These are phyloP conservation scores for Rhodophaea formosa DNA, from an alignment of 2,888 invertebrate genomes.

Conservation along the genomic window DNA sequence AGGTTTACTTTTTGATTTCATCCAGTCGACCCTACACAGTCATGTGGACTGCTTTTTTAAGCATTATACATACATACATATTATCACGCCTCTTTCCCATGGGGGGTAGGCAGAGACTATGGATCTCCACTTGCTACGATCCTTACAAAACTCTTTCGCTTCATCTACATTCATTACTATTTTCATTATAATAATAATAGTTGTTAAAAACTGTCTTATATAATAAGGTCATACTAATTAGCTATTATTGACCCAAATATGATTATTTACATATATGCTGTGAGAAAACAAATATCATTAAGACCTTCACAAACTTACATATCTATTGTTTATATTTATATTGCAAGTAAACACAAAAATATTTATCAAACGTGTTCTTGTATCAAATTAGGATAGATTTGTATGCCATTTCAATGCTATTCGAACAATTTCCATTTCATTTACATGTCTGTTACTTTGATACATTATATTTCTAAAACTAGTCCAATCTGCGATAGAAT, in stretches of 20 bases:
- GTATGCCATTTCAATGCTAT: constrained; percentile 3
- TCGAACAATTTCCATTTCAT: background rate
- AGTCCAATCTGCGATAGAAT: background rate
- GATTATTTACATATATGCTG: background rate
- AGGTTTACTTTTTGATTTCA: too few relatives aligned
- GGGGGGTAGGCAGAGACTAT: too few relatives aligned
- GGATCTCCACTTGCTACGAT: too few relatives aligned
- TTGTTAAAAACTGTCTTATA: too few relatives aligned
- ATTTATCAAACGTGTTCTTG: background rate
- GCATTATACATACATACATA: too few relatives aligned
- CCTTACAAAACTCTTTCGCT: too few relatives aligned
- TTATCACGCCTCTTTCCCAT: too few relatives aligned
- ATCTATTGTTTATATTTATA: background rate
- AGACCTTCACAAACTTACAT: background rate
- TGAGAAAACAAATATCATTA: constrained; percentile 6
- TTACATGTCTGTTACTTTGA: background rate
- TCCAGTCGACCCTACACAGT: too few relatives aligned
- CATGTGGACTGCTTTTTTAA: too few relatives aligned
- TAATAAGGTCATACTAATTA: background rate
- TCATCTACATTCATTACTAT: too few relatives aligned
- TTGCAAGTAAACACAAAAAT: background rate
- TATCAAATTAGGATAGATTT: constrained; percentile 5
- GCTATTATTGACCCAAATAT: background rate
- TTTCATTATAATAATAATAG: too few relatives aligned
- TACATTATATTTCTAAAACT: background rate